Conservation (phyloP, 2,797 vertebrate species). For the Gallinago stenura region DNA sequence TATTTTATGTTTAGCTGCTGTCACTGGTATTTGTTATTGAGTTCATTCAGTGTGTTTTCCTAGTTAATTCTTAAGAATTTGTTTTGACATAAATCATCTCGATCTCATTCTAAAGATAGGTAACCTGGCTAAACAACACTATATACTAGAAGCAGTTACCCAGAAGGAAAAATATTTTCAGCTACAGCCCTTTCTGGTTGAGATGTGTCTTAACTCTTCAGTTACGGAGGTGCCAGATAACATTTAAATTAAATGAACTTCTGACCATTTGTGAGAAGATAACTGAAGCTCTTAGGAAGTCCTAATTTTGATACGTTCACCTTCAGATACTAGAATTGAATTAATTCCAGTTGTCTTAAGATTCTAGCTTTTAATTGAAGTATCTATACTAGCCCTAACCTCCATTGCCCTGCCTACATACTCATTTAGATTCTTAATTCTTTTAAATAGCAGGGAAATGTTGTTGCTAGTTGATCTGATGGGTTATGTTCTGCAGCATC, state of each 20-base stretch:
- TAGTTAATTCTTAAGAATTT: background rate
- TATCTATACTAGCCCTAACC: background rate
- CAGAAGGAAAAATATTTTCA: background rate
- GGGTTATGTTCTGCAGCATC: background rate
- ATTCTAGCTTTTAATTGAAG: background rate
- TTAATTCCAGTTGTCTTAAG: background rate
- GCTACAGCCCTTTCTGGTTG: background rate
- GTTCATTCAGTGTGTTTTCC: background rate
- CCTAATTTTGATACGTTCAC: background rate
- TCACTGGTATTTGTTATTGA: background rate
- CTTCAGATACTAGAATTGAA: background rate
- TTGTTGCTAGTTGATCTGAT: background rate
- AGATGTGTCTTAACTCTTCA: background rate
- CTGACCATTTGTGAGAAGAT: background rate
- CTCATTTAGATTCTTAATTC: background rate
- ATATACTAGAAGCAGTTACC: background rate
- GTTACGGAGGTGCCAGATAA: background rate
- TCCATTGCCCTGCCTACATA: background rate
- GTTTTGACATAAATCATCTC: background rate
- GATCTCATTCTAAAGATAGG: background rate
- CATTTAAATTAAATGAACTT: background rate
- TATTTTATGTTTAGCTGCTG: background rate
- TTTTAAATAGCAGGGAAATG: background rate
- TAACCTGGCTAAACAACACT: background rate
- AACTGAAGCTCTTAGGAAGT: background rate